Evolutionary conservation across 2,797 vertebrate genomes (phyloP), one percentile per base, ranked within the genome.

Genomic region (Carapus acus): DNA sequence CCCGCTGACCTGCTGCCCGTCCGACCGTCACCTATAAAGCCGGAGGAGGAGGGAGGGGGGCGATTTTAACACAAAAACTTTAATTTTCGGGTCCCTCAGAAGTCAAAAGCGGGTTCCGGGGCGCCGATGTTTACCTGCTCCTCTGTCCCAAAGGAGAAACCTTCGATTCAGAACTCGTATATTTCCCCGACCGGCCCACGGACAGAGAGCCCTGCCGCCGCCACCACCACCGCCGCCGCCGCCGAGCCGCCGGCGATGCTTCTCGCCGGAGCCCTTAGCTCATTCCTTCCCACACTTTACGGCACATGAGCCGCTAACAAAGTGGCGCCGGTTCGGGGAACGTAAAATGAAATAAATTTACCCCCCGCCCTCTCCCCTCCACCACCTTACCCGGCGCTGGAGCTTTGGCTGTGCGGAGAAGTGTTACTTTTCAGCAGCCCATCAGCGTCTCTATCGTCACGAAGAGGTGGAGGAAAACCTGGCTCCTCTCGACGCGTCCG

Each of bases 351-450:
- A 65, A 61, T 15, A 65, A 47, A 64, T 72, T 81, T 51, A 11
- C 61, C 13, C 44, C 38, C 56, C 54, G 72, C 2, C 21, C 62
- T 43, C 24, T 55, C 47, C 62, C 69, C 53, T 9, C 47, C 56
- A n/a, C n/a, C n/a, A n/a, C 71, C 54, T 70, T 74, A 54, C 69
- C 73, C 74, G 4, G 67, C 18, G 76, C 79, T 82, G 80, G 82
- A 84, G 80, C 82, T 84, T 86, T 84, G 80, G 75, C 83, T 86
- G 82, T 86, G 84, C 80, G 74, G 83, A 82, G 80, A 87, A 88
- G 86, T 88, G 86, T 81, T 85, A 87, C 86, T 88, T 86, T 87
- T 82, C 82, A 86, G 77, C 84, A 86, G 81, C 84, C 83, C 85
- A 83, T 86, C 83, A 84, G 84, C 84, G 71, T 78, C 85, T 86